Evolutionary conservation across 2,797 vertebrate species (phyloP).

Genomic region (Phrynocephalus guinanensis): DNA sequence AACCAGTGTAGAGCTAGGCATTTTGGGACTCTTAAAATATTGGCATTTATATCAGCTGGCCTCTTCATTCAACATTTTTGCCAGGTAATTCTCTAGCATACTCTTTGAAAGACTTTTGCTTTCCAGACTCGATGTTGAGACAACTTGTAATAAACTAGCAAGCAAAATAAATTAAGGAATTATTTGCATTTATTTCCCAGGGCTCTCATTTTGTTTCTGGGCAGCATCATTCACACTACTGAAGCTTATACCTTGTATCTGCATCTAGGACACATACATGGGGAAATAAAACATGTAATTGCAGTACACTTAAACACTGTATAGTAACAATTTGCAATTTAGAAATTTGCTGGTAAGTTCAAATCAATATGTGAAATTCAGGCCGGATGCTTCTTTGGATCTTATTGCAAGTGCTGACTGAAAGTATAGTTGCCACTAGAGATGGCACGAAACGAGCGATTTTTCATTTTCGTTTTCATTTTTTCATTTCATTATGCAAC

Average conservation of each 20-base stretch:
- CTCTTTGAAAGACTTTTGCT: background rate
- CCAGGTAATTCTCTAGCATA: background rate
- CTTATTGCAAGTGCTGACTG: background rate
- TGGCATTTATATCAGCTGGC: slow-evolving; percentile 4
- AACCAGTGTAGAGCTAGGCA: background rate
- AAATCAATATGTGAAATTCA: background rate
- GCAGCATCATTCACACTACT: background rate
- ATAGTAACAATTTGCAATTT: too few species aligned
- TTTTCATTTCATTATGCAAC: too few species aligned
- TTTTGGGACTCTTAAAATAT: background rate
- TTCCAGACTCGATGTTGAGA: background rate
- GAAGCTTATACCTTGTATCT: background rate
- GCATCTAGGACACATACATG: background rate
- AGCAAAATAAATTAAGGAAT: slow-evolving; percentile 2
- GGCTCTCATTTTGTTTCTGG: slow-evolving; percentile 4
- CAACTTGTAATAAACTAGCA: background rate
- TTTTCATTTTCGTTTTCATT: too few species aligned
- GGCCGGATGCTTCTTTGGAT: background rate
- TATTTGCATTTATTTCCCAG: slow-evolving; percentile 8
- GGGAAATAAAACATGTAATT: background rate
- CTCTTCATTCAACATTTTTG: background rate
- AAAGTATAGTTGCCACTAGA: background rate
- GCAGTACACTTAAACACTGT: background rate
- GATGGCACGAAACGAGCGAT: too few species aligned
- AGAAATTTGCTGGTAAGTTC: background rate